Evolutionary conservation across 2,797 vertebrate species (phyloP), one percentile per base, ranked within the genome.

Genomic region (Acanthis flammea): DNA sequence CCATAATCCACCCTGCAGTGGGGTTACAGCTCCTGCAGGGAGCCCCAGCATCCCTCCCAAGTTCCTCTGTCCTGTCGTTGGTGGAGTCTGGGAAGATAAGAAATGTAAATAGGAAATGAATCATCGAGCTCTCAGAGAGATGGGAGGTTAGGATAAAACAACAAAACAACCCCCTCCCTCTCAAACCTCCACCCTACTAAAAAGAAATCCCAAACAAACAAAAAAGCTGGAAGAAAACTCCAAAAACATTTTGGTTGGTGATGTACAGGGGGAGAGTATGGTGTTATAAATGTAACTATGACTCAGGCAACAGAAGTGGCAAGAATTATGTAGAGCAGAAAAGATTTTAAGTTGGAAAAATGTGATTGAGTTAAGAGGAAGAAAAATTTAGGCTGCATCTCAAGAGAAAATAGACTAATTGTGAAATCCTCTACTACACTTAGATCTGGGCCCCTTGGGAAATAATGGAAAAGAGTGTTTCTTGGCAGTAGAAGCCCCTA

Each of bases 301-400:
- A 83, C 72, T 89, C 39, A 68, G 47, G 30, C 33, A 83, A 50
- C 6, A 48, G 58, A 71, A 91, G 41, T 5, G 0, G 37, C 10
- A 80, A 74, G 68, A 95, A 92, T 94, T 96, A 97, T 96, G 79
- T 95, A 67, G 88, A 95, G 90, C 93, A 95, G 86, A 94, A 94
- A 53, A 95, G 86, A 89, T 27, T 94, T 95, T 94, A 67, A 86
- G 91, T 72, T 72, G 51, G 57, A 87, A 96, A 94, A 94, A 92
- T 71, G 74, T 71, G 68, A 86, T 94, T 90, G 94, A 92, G 76
- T 92, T 94, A 92, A 91, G 68, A 89, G 66, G 74, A 94, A 91
- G 84, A 95, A 94, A 95, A 95, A 97, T 95, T 85, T 95, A 95
- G 96, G 95, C 93, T 96, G 86, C 92, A 77, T 93, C 95, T 96